Base-by-base conservation (phyloP, 2,797 vertebrate genomes). In the Parauchenoglanis punctatus region DNA sequence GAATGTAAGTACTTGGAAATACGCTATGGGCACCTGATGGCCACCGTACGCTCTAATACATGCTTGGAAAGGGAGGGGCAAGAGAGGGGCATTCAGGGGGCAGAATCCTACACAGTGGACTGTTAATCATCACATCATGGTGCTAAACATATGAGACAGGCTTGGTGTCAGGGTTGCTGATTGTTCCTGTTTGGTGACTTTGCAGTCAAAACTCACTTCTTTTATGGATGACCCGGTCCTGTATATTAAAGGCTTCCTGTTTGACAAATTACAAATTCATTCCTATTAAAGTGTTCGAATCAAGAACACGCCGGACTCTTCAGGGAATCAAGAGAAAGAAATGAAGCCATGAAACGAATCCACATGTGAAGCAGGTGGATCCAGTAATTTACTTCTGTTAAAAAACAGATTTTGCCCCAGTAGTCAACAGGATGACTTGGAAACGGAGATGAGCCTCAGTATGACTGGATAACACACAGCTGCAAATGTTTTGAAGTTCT, bases 401-500 rank as follows among this genome's bases (percentile, higher is more conserved):
- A 0, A 6, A 12, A 44, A 61, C 4, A 58, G 46, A 52, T 46
- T 73, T 73, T 44, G 12, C 7, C 23, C 20, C 4, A 63, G 67
- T 35, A 31, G 28, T 81, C 44, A 86, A 18, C 65, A 73, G 65
- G n/a, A 63, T 12, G 46, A 31, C 31, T 78, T 44, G 58, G 83
- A 72, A 72, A 82, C 44, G 23, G 28, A 63, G 86, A 81, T 67
- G 49, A 72, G 82, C 49, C 17, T 83, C 56, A 31, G 83, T 67
- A 31, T 84, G 81, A 58, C 83, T 46, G 61, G 28, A 44, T 46
- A 72, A 84, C 81, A 89, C 92, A 92, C 96, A 95, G 95, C 93
- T 95, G 93, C 92, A 52, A 87, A 88, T 95, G 93, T 95, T 95
- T 93, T 94, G 90, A 91, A 94, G 93, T 93, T 89, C 86, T 89